Percentiles rank a stretch among this genome's conserved stretches.
Conservation (phyloP, 2,888 invertebrate species). For the Theodoxus fluviatilis region DNA sequence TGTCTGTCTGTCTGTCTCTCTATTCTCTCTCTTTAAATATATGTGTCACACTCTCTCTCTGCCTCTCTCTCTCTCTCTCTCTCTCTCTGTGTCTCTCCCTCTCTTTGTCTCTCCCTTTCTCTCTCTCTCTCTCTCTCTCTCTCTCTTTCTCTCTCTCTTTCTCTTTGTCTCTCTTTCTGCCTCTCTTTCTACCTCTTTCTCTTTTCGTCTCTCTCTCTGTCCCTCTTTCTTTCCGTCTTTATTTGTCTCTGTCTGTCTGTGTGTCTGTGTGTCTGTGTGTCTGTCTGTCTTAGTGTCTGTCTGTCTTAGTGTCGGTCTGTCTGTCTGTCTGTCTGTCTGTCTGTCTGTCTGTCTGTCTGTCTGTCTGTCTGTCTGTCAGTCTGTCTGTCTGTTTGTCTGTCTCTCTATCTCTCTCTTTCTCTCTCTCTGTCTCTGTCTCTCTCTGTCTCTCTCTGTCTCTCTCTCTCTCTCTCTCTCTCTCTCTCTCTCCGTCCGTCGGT, state of each 20-base stretch:
- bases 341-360: neutral
- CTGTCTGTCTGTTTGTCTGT: neutral
- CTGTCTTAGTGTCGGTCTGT: no score
- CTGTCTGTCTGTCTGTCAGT: neutral
- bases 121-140: constrained; percentile 1
- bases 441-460: constrained; percentile 17
- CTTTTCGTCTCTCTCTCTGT: neutral
- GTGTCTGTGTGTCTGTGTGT: neutral
- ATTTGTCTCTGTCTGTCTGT: neutral
- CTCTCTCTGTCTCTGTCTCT: constrained; percentile 17
- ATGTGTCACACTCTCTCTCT: neutral
- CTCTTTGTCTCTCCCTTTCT: neutral
- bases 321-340: neutral
- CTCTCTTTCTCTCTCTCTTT: constrained; percentile 16
- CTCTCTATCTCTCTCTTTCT: constrained; percentile 17
- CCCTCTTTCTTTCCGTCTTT: neutral
- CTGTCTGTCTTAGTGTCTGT: no score
- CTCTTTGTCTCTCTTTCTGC: neutral
- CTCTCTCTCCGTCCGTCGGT: no score
- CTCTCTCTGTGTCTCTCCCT: neutral
- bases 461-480: neutral
- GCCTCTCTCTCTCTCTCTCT: neutral
- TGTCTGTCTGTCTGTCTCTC: no score
- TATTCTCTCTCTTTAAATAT: neutral
- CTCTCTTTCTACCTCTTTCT: neutral